Conservation (phyloP, 2,113 vertebrate species). For the Siphamia tubifer region DNA sequence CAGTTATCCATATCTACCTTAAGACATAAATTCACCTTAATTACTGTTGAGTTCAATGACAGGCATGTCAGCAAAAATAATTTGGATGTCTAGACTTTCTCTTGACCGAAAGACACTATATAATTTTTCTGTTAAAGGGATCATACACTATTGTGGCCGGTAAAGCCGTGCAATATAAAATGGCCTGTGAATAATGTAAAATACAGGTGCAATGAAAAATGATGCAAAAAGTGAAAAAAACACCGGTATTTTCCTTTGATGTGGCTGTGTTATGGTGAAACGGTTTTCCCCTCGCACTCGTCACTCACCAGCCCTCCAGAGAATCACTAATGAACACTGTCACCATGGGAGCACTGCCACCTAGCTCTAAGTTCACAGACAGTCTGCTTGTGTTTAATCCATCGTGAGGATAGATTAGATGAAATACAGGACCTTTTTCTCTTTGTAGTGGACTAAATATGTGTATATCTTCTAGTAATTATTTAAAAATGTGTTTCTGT, state of each 20-base stretch:
- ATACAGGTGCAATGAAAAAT: constrained; percentile 10
- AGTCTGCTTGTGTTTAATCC: constrained; percentile 62
- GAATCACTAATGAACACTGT: constrained; percentile 63
- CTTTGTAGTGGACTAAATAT: constrained; percentile 51
- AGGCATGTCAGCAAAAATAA: background rate
- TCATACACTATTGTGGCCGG: constrained; percentile 21
- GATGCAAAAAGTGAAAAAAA: constrained; percentile 43
- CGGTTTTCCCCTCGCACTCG: constrained; percentile 37
- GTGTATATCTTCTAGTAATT: constrained; percentile 41
- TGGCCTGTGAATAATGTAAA: constrained; percentile 11
- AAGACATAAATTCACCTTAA: background rate
- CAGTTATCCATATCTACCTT: background rate
- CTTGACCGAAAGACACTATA: background rate
- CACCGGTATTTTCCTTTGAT: constrained; percentile 62
- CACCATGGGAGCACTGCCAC: constrained; percentile 66
- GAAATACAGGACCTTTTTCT: constrained; percentile 46
- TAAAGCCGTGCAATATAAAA: constrained; percentile 16
- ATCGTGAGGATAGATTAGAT: constrained; percentile 52
- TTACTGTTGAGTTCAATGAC: background rate
- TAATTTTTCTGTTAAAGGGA: constrained; percentile 24
- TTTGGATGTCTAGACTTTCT: background rate
- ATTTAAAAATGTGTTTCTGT: constrained; percentile 50
- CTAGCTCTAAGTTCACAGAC: constrained; percentile 65
- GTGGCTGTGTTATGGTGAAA: constrained; percentile 49
- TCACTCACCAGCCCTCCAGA: constrained; percentile 39